These are phyloP conservation scores for Cydia pomonella DNA, from an alignment of 1,140 invertebrate genomes.

Conservation along the genomic window DNA sequence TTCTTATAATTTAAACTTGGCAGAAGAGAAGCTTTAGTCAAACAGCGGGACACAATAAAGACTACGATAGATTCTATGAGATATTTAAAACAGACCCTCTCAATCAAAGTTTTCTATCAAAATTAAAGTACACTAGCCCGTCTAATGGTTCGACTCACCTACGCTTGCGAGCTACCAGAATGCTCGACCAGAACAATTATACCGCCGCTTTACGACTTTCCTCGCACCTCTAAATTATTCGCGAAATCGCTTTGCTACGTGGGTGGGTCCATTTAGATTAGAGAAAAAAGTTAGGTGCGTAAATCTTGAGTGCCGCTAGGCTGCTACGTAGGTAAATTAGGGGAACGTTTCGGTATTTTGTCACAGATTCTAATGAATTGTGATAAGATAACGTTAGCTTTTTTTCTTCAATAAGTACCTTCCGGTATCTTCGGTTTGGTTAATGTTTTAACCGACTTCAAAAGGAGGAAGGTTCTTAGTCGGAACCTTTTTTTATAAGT, in stretches of 20 bases:
- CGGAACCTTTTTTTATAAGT: too few species aligned
- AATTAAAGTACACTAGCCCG: too few species aligned
- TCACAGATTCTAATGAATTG: background rate
- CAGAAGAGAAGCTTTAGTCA: too few species aligned
- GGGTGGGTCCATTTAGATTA: constrained; percentile 7
- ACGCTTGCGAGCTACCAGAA: background rate
- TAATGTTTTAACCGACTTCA: too few species aligned
- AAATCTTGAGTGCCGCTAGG: background rate
- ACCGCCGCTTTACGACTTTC: constrained; percentile 8
- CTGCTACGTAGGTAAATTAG: background rate
- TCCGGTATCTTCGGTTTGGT: too few species aligned
- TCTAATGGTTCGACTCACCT: background rate
- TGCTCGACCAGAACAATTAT: constrained; percentile 7
- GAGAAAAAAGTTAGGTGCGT: background rate
- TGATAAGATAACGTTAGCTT: background rate
- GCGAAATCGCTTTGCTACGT: constrained; percentile 9
- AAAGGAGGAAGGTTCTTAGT: too few species aligned
- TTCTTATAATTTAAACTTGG: too few species aligned
- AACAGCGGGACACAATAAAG: too few species aligned
- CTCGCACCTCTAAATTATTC: constrained; percentile 20
- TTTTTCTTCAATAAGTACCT: too few species aligned
- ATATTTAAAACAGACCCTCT: too few species aligned
- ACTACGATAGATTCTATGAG: too few species aligned
- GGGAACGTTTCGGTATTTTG: background rate
- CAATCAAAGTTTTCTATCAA: too few species aligned